These are phyloP conservation scores for Morphnarchus princeps DNA, from an alignment of 2,113 vertebrate genomes.

Conservation along the genomic window DNA sequence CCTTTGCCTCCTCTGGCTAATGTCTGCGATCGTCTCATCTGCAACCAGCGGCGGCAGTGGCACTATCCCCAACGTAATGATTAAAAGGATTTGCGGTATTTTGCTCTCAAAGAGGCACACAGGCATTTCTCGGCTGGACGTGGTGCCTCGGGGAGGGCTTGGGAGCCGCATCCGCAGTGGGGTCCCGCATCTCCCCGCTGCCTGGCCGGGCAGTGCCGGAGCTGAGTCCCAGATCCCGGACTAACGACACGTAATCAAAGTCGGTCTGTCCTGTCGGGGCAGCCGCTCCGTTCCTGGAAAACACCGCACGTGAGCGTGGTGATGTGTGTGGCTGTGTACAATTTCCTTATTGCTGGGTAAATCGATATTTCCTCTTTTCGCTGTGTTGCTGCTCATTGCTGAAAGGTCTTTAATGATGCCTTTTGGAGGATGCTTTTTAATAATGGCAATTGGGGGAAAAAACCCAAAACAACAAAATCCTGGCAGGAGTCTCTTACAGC, in stretches of 20 bases:
- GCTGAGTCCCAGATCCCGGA: background rate
- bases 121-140: background rate
- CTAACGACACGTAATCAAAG: fast-evolving
- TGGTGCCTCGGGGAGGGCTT: background rate
- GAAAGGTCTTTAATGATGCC: background rate
- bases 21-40: fast-evolving
- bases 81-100: fast-evolving
- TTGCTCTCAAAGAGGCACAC: background rate
- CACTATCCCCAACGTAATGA: fast-evolving
- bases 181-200: background rate
- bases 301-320: background rate
- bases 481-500: background rate
- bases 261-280: background rate
- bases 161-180: background rate
- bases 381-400: background rate
- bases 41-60: fast-evolving
- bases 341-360: background rate
- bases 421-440: background rate
- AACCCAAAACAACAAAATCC: background rate
- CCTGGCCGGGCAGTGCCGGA: background rate
- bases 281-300: too few species aligned
- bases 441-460: background rate
- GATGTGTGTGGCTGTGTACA: fast-evolving
- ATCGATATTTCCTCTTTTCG: fast-evolving
- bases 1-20: background rate